Evolutionary conservation across 2,888 invertebrate genomes (phyloP).

Genomic region (Cyrtodaria siliqua): DNA sequence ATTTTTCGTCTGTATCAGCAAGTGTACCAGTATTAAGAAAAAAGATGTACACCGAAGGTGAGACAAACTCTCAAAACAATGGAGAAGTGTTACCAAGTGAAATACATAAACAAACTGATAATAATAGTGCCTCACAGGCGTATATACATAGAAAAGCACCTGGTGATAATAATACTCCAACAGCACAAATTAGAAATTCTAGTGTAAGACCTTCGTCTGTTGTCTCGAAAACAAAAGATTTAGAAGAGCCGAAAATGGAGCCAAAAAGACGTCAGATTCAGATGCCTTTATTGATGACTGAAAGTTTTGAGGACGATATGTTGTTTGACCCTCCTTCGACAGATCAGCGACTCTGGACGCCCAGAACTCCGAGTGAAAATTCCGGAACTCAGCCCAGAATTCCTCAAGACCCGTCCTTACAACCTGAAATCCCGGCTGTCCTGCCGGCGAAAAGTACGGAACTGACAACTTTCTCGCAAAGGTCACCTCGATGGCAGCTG

Average conservation of each 20-base stretch:
- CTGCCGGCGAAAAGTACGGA: slow-evolving; percentile 77
- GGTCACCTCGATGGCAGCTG: slow-evolving; percentile 63
- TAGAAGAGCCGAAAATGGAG: slow-evolving; percentile 19
- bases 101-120: neutral
- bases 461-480: slow-evolving; percentile 76
- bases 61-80: slow-evolving; percentile 5
- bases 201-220: slow-evolving; percentile 13
- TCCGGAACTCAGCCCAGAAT: slow-evolving; percentile 62
- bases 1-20: slow-evolving; percentile 52
- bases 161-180: neutral
- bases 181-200: neutral
- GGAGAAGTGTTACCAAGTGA: neutral
- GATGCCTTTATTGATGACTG: slow-evolving; percentile 50
- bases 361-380: slow-evolving; percentile 64
- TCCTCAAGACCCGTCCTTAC: slow-evolving; percentile 66
- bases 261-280: slow-evolving; percentile 8
- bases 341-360: slow-evolving; percentile 57
- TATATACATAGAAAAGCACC: neutral
- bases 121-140: neutral
- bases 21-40: slow-evolving; percentile 64
- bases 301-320: slow-evolving; percentile 79
- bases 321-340: slow-evolving; percentile 68
- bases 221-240: slow-evolving; percentile 50
- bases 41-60: slow-evolving; percentile 59
- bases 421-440: slow-evolving; percentile 71